phyloP scores from a whole-genome alignment of 2,113 vertebrate species.

The Tachycineta bicolor region DNA sequence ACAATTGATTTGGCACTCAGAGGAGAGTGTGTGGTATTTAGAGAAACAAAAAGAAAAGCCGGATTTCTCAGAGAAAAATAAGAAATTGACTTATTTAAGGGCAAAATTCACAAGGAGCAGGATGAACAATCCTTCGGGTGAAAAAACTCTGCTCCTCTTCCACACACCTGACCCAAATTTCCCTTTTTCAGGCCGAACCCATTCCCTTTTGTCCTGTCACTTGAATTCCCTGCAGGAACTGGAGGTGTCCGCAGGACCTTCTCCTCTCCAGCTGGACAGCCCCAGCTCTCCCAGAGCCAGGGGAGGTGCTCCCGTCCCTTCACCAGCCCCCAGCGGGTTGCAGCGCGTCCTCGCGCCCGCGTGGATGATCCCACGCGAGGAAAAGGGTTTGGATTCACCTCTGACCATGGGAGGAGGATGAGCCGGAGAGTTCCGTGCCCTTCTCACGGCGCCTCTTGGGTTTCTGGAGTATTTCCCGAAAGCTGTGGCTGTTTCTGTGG shows the following conservation, averaged over 20 bases:
- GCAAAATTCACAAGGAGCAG: background rate
- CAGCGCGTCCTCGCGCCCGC: too few species aligned
- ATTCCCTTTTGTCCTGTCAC: background rate
- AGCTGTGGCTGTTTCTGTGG: too few species aligned
- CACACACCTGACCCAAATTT: rapidly evolving
- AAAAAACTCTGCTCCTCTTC: background rate
- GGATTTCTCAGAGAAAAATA: background rate
- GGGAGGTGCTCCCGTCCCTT: background rate
- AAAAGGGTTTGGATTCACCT: too few species aligned
- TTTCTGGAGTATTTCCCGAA: too few species aligned
- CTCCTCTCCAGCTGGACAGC: background rate
- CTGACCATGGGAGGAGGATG: too few species aligned
- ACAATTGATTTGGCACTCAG: background rate
- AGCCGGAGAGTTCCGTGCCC: too few species aligned
- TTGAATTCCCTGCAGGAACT: background rate
- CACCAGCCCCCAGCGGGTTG: too few species aligned
- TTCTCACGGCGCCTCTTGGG: too few species aligned
- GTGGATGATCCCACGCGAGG: too few species aligned
- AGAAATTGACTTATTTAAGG: background rate
- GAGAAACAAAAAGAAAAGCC: background rate
- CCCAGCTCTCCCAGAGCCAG: background rate
- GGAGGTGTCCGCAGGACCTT: too few species aligned
- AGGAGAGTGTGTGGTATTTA: background rate
- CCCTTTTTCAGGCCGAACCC: too few species aligned
- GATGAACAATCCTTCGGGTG: background rate